phyloP scores from a whole-genome alignment of 2,888 invertebrate genomes.

The Harpalus rubripes region DNA sequence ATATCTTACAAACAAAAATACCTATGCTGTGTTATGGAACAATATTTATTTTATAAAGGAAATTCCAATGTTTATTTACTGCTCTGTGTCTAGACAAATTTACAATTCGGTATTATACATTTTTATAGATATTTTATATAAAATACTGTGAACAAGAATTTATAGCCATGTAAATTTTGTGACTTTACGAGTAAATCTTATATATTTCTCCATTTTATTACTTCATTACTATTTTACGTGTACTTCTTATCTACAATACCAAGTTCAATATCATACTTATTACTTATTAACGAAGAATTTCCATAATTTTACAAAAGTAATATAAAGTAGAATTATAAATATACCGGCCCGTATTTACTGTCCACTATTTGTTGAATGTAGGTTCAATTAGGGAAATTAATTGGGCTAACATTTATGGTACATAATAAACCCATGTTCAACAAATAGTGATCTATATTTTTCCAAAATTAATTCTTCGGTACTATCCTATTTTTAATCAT shows the following conservation, averaged over 20 bases:
- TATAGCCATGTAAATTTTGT: constrained; percentile 31
- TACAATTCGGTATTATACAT: neutral
- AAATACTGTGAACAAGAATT: constrained; percentile 9
- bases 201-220: neutral
- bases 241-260: neutral
- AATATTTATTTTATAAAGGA: constrained; percentile 1
- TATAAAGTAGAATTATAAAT: too few relatives aligned
- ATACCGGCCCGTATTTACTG: too few relatives aligned
- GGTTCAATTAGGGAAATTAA: too few relatives aligned
- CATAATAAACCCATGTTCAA: too few relatives aligned
- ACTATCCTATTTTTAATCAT: too few relatives aligned
- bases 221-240: neutral
- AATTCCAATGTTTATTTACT: constrained; percentile 7
- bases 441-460: too few relatives aligned
- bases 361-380: too few relatives aligned
- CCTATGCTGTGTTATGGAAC: neutral
- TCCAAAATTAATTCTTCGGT: too few relatives aligned
- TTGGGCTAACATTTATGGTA: too few relatives aligned
- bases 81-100: constrained; percentile 24
- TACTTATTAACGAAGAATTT: neutral
- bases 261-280: constrained; percentile 10
- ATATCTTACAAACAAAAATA: neutral
- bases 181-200: constrained; percentile 15
- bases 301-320: too few relatives aligned
- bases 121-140: constrained; percentile 23